A percentile compares a stretch with the other conserved stretches of the same genome.
These are phyloP conservation scores for Trachelus stipa DNA, from an alignment of 2,888 invertebrate genomes.

Conservation along the genomic window DNA sequence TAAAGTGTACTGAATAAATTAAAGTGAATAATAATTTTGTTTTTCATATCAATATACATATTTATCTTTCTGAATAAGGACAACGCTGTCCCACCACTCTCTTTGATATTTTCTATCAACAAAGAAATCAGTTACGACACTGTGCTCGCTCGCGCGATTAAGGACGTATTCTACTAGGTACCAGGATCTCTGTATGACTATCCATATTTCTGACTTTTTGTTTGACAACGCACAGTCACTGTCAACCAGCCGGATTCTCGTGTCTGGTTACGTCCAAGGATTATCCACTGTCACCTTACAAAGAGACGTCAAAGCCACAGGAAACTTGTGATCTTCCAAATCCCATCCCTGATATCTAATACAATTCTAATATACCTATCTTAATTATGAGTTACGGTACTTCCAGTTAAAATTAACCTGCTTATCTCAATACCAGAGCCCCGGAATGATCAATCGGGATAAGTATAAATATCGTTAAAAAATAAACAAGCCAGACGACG, in stretches of 20 bases:
- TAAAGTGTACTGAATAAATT: not conserved
- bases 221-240: not conserved
- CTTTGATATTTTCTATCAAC: not conserved
- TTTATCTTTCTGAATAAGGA: not conserved
- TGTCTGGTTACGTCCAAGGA: not conserved
- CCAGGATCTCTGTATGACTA: not conserved
- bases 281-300: not conserved
- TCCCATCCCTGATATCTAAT: too few relatives aligned
- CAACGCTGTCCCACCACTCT: not conserved
- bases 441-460: not conserved
- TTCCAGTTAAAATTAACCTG: not conserved
- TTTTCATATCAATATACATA: not conserved
- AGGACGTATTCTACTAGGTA: not conserved
- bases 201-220: not conserved
- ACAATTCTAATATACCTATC: not conserved
- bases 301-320: too few relatives aligned
- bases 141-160: not conserved
- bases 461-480: not conserved
- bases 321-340: not conserved
- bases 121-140: not conserved
- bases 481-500: not conserved
- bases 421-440: not conserved
- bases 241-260: not conserved
- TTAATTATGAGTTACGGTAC: not conserved
- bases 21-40: not conserved